Conservation (phyloP, 2,888 invertebrate genomes). For the Marasmarcha lunaedactyla region DNA sequence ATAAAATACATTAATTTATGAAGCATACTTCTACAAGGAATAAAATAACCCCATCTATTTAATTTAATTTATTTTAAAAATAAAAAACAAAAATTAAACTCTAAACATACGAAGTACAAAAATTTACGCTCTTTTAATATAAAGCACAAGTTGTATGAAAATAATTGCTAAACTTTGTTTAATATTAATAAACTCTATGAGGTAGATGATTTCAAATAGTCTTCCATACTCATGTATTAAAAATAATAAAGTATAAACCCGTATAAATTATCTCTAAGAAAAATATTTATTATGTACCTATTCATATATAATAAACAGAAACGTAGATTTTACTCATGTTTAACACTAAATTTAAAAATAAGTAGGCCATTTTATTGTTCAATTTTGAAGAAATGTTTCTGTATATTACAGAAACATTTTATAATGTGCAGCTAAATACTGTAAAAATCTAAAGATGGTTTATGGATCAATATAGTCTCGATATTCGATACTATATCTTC, state of each 20-base stretch:
- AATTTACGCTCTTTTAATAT: slow-evolving; percentile 32
- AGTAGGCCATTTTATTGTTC: too few relatives aligned
- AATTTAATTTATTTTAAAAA: slow-evolving; percentile 62
- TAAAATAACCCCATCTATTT: slow-evolving; percentile 20
- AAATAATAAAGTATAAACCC: not conserved
- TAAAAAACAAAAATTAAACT: slow-evolving; percentile 65
- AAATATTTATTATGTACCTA: slow-evolving; percentile 26
- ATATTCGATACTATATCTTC: too few relatives aligned
- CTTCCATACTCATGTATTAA: slow-evolving; percentile 25
- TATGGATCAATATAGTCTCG: too few relatives aligned
- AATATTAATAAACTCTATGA: slow-evolving; percentile 63
- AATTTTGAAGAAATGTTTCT: too few relatives aligned
- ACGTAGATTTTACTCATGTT: too few relatives aligned
- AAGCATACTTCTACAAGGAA: too few relatives aligned
- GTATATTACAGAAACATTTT: too few relatives aligned
- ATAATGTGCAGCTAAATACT: too few relatives aligned
- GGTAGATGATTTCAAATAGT: slow-evolving; percentile 68
- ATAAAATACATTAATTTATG: too few relatives aligned
- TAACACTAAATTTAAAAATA: too few relatives aligned
- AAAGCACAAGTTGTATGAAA: slow-evolving; percentile 41
- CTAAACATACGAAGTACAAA: slow-evolving; percentile 51
- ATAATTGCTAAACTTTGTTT: slow-evolving; percentile 56
- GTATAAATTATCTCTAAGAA: slow-evolving; percentile 44
- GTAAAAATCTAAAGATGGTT: too few relatives aligned
- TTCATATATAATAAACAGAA: slow-evolving; percentile 27